Base-by-base conservation (phyloP, 1,140 invertebrate genomes). In the Procambarus virginalis region DNA sequence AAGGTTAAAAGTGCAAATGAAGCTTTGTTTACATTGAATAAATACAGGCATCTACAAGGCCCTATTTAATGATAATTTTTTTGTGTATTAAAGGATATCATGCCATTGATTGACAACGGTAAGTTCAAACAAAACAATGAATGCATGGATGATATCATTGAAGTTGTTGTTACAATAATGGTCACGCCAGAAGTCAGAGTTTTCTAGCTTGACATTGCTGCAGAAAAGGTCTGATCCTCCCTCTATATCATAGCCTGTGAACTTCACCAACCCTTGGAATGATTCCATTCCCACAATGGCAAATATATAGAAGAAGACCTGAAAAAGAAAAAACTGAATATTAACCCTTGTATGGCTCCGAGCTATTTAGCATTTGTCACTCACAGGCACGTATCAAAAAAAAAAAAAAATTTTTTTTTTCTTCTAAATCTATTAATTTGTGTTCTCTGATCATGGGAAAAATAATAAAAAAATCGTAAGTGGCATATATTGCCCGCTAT, bases 31-130 rank as follows among this genome's bases (percentile, higher is more conserved):
- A 55, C 51, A 14, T 4, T 64, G 14, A 64, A 64, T 64, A 64
- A 14, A 17, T 64, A 64, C 12, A 64, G 17, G 17, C 12, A 64
- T 64, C 17, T 17, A 17, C 4, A 68, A 68, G 20, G 20, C 17
- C 20, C 10, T 55, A 55, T 55, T 12, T 55, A 55, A 55, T 9
- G 12, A 55, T 3, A 68, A 20, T 68, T 20, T 17, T 68, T 17
- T 68, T 17, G 20, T 60, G 68, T 49, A 70, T 64, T 79, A 92
- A 92, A 92, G 94, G 94, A 95, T 95, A 95, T 94, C 94, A 93
- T 95, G 95, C 95, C 95, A 95, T 91, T 95, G 95, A 92, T 95
- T 95, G 78, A 95, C 95, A 51, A 95, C 94, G 75, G 94, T 95
- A 5, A 95, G 93, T 89, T 95, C 94, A 93, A 95, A 95, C 76